Conservation (phyloP, 2,797 vertebrate species). For the Lutjanus campechanus region DNA sequence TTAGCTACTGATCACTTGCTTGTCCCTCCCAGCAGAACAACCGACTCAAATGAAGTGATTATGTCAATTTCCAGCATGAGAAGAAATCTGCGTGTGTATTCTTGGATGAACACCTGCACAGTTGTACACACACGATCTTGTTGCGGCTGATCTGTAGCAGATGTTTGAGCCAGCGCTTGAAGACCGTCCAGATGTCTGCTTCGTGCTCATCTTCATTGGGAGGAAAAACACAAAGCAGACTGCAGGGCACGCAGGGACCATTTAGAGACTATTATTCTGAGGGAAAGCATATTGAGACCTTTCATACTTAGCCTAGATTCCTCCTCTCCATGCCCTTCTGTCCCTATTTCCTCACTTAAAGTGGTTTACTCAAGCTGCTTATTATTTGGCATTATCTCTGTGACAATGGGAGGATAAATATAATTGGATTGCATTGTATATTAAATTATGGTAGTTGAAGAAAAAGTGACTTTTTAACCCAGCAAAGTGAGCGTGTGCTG, state of each 20-base stretch:
- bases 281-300: conserved; percentile 43
- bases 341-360: conserved; percentile 53
- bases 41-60: conserved; percentile 57
- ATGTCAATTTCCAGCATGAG: conserved; percentile 41
- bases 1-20: conserved; percentile 22
- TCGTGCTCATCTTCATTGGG: conserved; percentile 39
- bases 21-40: conserved; percentile 34
- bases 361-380: conserved; percentile 61
- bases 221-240: conserved; percentile 47
- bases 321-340: conserved; percentile 47
- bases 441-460: conserved; percentile 40
- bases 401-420: conserved; percentile 50
- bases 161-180: conserved; percentile 63
- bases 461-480: conserved; percentile 31
- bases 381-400: conserved; percentile 55
- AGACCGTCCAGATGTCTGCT: conserved; percentile 73
- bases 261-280: conserved; percentile 62
- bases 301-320: conserved; percentile 49
- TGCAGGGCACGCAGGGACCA: conserved; percentile 40
- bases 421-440: conserved; percentile 67
- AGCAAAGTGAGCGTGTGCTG: conserved; percentile 2
- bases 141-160: conserved; percentile 58
- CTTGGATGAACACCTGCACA: conserved; percentile 64
- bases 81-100: conserved; percentile 46
- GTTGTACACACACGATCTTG: conserved; percentile 45